A percentile compares a stretch with the other conserved stretches of the same genome.
Conservation (phyloP, 2,888 invertebrate species). For the Ptycholaimellus sp. region DNA sequence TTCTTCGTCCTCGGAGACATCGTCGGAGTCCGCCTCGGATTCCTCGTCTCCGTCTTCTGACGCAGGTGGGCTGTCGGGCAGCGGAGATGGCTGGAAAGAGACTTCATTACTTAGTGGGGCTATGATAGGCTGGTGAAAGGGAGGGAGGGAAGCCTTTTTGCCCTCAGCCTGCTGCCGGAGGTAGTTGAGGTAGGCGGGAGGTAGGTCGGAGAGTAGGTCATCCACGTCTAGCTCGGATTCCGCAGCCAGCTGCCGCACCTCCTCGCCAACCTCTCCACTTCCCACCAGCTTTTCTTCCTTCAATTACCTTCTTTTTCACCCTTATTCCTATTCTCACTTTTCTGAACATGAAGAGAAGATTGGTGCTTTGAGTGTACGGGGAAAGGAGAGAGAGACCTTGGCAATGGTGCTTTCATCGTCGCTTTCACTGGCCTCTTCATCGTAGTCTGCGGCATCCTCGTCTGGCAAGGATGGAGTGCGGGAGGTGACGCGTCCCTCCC, state of each 20-base stretch:
- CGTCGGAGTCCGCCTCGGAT: constrained; percentile 22
- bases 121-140: too few species aligned
- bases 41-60: constrained; percentile 5
- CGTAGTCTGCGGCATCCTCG: constrained; percentile 7
- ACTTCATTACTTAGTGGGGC: too few species aligned
- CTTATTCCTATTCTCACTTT: too few species aligned
- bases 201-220: constrained; percentile 53
- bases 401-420: constrained; percentile 16
- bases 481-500: constrained; percentile 4
- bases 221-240: constrained; percentile 69
- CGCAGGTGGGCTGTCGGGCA: constrained; percentile 4
- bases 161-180: neutral
- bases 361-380: too few species aligned
- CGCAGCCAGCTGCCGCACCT: constrained; percentile 57
- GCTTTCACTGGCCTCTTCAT: constrained; percentile 10
- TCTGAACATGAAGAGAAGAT: too few species aligned
- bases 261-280: constrained; percentile 39
- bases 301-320: constrained; percentile 46
- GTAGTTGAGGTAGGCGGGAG: constrained; percentile 48
- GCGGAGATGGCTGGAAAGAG: constrained; percentile 1
- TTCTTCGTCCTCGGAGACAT: constrained; percentile 36
- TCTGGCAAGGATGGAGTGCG: neutral
- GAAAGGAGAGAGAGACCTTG: too few species aligned
- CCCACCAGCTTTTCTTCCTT: constrained; percentile 41
- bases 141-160: too few species aligned